These are phyloP conservation scores for Mastacembelus armatus DNA, from an alignment of 2,797 vertebrate genomes.

Conservation along the genomic window DNA sequence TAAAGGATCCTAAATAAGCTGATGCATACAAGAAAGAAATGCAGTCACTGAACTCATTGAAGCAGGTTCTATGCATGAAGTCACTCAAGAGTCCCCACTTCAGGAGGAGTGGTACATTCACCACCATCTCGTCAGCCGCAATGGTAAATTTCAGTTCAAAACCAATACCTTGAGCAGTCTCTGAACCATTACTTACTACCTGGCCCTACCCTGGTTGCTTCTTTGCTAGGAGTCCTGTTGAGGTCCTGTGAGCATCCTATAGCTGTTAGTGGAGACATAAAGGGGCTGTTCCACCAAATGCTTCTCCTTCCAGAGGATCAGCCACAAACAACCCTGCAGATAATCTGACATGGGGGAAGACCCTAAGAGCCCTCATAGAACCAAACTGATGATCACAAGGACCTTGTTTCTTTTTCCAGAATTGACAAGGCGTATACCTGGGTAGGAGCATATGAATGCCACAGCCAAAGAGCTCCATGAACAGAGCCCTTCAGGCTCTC, in stretches of 20 bases:
- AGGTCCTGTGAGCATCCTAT: background rate
- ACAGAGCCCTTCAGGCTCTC: too few species aligned
- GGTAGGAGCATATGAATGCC: background rate
- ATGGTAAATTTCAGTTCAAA: constrained; percentile 5
- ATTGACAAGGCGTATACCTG: too few species aligned
- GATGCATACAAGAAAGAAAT: background rate
- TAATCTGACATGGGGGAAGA: too few species aligned
- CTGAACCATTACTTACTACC: constrained; percentile 5
- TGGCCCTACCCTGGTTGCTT: constrained; percentile 1
- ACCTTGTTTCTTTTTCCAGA: too few species aligned
- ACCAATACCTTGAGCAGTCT: background rate
- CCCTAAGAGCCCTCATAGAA: background rate
- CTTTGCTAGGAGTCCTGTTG: background rate
- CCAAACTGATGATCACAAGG: background rate
- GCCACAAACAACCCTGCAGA: background rate
- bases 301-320: background rate
- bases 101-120: background rate
- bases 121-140: constrained; percentile 11
- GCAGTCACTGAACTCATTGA: background rate
- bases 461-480: background rate
- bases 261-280: background rate
- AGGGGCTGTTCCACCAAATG: background rate
- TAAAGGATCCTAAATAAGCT: background rate
- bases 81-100: accelerated
- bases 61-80: background rate